A percentile compares a stretch with the other conserved stretches of the same genome.
Conservation (phyloP, 2,888 invertebrate genomes). For the Glaucopsyche alexis region DNA sequence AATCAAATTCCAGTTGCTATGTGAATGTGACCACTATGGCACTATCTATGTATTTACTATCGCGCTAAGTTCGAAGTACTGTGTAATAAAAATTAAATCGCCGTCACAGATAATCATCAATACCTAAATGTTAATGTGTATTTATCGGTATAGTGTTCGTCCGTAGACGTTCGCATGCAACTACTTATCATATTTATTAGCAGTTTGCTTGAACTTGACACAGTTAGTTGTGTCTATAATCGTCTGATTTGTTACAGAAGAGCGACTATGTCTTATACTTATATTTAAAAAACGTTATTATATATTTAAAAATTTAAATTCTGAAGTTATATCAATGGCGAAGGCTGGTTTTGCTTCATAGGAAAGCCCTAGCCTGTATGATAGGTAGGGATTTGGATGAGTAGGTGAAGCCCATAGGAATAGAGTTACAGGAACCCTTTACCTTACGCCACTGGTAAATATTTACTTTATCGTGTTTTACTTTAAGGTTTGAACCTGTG, state of each 20-base stretch:
- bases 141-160: not conserved
- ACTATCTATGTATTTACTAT: not conserved
- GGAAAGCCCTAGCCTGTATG: no score
- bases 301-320: not conserved
- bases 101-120: not conserved
- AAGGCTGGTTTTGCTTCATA: no score
- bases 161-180: not conserved
- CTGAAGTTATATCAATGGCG: no score
- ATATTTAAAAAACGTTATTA: not conserved
- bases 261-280: not conserved
- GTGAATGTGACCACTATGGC: not conserved
- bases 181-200: conserved; percentile 13
- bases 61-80: not conserved
- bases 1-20: not conserved
- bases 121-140: not conserved
- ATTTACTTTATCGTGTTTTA: not conserved
- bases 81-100: not conserved
- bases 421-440: no score
- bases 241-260: not conserved
- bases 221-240: not conserved
- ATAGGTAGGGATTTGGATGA: no score
- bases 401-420: no score
- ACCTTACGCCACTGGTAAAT: no score
- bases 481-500: not conserved
- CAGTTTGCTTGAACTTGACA: conserved; percentile 11